phyloP scores from a whole-genome alignment of 2,797 vertebrate species.

The Rhyacichthys aspro region DNA sequence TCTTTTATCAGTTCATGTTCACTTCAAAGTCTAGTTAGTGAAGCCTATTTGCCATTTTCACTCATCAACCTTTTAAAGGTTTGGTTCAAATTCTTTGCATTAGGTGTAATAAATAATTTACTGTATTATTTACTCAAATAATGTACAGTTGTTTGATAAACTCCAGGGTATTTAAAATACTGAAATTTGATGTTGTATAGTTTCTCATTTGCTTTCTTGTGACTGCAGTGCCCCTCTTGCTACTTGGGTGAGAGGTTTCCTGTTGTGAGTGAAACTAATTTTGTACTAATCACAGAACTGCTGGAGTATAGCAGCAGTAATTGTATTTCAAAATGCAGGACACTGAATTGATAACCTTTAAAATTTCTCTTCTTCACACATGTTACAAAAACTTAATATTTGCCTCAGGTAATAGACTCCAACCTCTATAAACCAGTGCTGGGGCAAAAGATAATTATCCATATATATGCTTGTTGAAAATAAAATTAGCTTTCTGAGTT shows the following conservation, averaged over 20 bases:
- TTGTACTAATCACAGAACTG: conserved; percentile 56
- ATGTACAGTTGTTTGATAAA: no score
- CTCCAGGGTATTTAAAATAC: no score
- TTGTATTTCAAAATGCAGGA: conserved; percentile 46
- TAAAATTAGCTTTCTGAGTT: neutral
- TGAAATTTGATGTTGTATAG: no score
- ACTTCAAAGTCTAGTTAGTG: no score
- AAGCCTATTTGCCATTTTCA: no score
- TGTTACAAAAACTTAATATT: conserved; percentile 17
- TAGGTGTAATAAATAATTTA: no score
- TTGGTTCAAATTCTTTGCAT: no score
- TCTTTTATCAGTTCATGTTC: no score
- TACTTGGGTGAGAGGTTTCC: conserved; percentile 43
- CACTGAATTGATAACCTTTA: conserved; percentile 54
- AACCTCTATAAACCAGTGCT: conserved; percentile 15
- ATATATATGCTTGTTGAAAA: conserved; percentile 12
- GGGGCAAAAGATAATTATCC: conserved; percentile 10
- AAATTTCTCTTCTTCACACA: conserved; percentile 31
- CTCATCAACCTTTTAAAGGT: no score
- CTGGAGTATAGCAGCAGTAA: conserved; percentile 52
- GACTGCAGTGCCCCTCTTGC: neutral
- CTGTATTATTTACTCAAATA: no score
- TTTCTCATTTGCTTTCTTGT: conserved; percentile 49
- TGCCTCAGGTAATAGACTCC: conserved; percentile 12
- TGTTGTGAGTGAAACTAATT: conserved; percentile 49